These are phyloP conservation scores for Dermochelys coriacea DNA, from an alignment of 2,797 vertebrate genomes.

Conservation along the genomic window DNA sequence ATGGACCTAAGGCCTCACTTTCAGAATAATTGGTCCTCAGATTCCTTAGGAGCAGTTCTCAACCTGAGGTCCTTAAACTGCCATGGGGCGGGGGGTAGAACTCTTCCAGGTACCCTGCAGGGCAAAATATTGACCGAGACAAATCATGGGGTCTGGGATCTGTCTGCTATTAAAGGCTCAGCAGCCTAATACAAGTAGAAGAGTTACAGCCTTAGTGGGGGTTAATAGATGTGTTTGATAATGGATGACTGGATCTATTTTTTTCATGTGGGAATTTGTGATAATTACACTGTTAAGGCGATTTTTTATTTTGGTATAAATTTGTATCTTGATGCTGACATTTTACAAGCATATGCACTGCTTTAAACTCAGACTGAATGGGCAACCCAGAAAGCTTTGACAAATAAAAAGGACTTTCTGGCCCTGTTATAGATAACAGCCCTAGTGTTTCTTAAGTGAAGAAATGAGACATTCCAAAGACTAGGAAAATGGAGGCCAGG, in stretches of 20 bases:
- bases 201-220: no score
- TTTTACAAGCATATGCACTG: not conserved
- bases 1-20: not conserved
- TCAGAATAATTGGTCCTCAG: not conserved
- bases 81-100: not conserved
- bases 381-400: not conserved
- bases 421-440: not conserved
- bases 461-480: not conserved
- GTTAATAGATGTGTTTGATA: not conserved
- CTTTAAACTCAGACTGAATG: not conserved
- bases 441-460: not conserved
- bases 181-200: not conserved
- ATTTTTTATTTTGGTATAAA: not conserved
- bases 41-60: no score
- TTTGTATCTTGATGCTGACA: not conserved
- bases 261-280: not conserved
- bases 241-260: not conserved
- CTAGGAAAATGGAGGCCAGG: not conserved
- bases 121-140: not conserved
- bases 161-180: not conserved
- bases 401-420: not conserved
- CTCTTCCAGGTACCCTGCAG: not conserved
- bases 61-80: no score
- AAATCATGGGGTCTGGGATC: not conserved
- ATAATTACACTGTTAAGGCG: not conserved